Percentiles rank a stretch among this genome's conserved stretches.
Conservation (phyloP, 2,113 vertebrate species). For the human (Homo sapiens) region GRCh38 chr13:89309001-89309500, state of each 20-base stretch:
- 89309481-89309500: neutral
- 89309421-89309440: neutral
- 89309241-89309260: neutral
- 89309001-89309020: neutral
- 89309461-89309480: neutral
- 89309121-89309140: neutral
- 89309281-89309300: neutral
- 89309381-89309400: neutral
- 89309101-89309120: neutral
- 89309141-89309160: neutral
- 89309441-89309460: neutral
- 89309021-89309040: neutral
- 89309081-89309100: neutral
- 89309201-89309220: neutral
- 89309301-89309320: neutral
- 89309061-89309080: fast-evolving
- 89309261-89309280: neutral
- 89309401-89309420: neutral
- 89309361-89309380: neutral
- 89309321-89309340: neutral
- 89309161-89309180: neutral
- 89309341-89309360: neutral
- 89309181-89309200: neutral
- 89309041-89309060: too few species aligned
- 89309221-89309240: neutral